Conservation (phyloP, 92 coral and sea anemone species). For the Siderastrea siderea region DNA sequence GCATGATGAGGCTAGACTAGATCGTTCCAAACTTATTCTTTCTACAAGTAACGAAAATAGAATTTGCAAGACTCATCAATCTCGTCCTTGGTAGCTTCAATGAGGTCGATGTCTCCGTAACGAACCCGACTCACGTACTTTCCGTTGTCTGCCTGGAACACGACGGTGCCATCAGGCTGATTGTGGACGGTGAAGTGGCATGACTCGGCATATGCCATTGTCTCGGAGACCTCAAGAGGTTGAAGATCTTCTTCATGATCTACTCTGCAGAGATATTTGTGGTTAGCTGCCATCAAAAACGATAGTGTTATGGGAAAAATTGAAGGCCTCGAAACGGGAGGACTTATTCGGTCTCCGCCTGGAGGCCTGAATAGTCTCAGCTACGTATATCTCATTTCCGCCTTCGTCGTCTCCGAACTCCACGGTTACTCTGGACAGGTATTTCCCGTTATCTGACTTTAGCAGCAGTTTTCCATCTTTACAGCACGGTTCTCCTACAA, state of each 20-base stretch:
- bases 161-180: constrained; percentile 32
- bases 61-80: constrained; percentile 10
- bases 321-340: neutral
- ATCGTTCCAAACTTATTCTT: neutral
- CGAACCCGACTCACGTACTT: constrained; percentile 2
- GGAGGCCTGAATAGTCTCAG: constrained; percentile 6
- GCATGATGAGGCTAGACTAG: no score
- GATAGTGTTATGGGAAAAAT: neutral
- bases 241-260: neutral
- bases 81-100: neutral
- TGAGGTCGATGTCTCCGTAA: neutral
- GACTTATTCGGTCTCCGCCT: neutral
- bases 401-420: constrained; percentile 2
- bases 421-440: neutral
- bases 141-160: constrained; percentile 14
- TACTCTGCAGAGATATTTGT: constrained; percentile 13
- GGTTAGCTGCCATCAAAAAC: neutral
- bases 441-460: constrained; percentile 19
- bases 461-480: constrained; percentile 1
- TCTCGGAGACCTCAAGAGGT: neutral
- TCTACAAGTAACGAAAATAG: neutral
- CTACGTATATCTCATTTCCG: neutral
- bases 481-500: neutral
- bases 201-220: neutral
- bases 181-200: constrained; percentile 19